Conservation (phyloP, 2,797 vertebrate species). For the Mormyrus proboscirostris region DNA sequence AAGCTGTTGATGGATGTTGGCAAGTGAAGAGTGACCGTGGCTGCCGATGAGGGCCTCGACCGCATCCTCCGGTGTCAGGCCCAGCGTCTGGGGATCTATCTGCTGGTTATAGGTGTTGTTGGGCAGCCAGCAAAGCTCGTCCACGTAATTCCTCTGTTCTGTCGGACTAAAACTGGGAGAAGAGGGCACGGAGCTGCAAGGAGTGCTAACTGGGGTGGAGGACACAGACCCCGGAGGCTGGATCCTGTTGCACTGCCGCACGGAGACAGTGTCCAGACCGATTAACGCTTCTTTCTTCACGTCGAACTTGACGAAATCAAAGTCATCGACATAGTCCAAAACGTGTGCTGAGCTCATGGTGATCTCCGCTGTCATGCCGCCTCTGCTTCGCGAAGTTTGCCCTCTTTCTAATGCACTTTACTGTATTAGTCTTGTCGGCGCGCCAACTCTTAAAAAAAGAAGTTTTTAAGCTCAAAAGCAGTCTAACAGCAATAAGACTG, state of each 20-base stretch:
- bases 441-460: not conserved
- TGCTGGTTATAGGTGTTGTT: slow-evolving; percentile 79
- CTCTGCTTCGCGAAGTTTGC: not conserved
- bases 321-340: slow-evolving; percentile 88
- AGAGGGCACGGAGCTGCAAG: slow-evolving; percentile 91
- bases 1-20: slow-evolving; percentile 66
- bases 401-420: not conserved
- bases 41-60: slow-evolving; percentile 86
- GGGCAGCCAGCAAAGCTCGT: slow-evolving; percentile 90
- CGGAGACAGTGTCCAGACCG: slow-evolving; percentile 73
- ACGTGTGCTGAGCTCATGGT: slow-evolving; percentile 78
- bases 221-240: slow-evolving; percentile 88
- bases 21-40: slow-evolving; percentile 70
- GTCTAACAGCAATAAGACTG: not conserved
- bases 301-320: slow-evolving; percentile 94
- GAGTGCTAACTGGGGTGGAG: slow-evolving; percentile 91
- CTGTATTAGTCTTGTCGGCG: not conserved
- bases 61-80: slow-evolving; percentile 89
- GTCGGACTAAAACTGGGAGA: slow-evolving; percentile 88
- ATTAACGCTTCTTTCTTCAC: slow-evolving; percentile 90
- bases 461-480: not conserved
- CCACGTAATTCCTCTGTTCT: slow-evolving; percentile 83
- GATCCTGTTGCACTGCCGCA: slow-evolving; percentile 78
- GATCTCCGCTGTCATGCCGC: slow-evolving; percentile 77
- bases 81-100: slow-evolving; percentile 86